phyloP scores from a whole-genome alignment of 2,113 vertebrate species.

The Phylloscopus whistleri region DNA sequence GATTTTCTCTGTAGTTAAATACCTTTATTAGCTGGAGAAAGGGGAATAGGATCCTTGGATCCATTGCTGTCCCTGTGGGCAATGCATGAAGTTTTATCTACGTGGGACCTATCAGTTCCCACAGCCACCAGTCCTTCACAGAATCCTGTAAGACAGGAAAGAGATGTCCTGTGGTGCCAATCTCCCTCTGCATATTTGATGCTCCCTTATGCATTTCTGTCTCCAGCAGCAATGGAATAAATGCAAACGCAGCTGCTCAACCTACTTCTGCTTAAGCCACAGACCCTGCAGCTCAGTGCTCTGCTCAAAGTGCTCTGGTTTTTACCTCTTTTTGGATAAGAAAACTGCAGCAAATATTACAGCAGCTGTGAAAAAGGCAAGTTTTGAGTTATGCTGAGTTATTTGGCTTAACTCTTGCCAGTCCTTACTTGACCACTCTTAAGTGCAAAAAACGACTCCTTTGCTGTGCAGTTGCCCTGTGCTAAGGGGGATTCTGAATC shows the following conservation, averaged over 20 bases:
- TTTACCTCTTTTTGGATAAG: background rate
- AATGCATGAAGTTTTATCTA: background rate
- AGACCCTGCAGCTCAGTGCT: background rate
- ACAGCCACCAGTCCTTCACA: background rate
- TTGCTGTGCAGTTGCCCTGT: background rate
- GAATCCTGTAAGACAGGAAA: background rate
- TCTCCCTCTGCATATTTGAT: background rate
- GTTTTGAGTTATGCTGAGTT: background rate
- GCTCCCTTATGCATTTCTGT: background rate
- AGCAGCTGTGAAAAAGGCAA: background rate
- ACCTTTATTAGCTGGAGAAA: background rate
- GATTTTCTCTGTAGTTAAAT: background rate
- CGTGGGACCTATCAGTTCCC: fast-evolving
- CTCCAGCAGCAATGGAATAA: background rate
- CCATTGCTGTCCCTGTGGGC: background rate
- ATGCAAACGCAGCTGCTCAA: background rate
- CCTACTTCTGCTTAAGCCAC: background rate
- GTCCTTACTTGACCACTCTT: background rate
- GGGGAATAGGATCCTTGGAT: background rate
- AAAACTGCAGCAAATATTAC: background rate
- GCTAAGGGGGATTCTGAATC: background rate
- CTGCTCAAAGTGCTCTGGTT: background rate
- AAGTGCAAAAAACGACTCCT: background rate
- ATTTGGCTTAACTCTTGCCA: background rate
- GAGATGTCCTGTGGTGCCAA: background rate